Percentiles rank a stretch among this genome's conserved stretches.
Evolutionary conservation across 2,888 invertebrate species (phyloP).

Genomic region (Acrobasis consociella): DNA sequence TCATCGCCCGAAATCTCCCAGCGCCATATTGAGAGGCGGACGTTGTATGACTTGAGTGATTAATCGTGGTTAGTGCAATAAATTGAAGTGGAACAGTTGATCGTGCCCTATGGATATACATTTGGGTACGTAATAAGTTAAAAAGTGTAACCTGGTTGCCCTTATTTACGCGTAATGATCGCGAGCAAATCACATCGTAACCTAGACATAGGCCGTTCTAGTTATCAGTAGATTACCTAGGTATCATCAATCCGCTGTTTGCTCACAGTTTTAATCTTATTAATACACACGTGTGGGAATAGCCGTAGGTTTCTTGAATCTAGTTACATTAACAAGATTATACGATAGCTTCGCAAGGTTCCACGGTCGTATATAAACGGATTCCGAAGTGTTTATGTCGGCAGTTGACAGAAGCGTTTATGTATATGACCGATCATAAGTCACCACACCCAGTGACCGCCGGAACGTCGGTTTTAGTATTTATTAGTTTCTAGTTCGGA

Average conservation of each 20-base stretch:
- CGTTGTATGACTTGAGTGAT: slow-evolving; percentile 84
- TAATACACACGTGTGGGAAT: slow-evolving; percentile 85
- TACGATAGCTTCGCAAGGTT: slow-evolving; percentile 83
- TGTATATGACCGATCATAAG: slow-evolving; percentile 84
- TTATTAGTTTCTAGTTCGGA: slow-evolving; percentile 77
- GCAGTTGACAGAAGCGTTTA: slow-evolving; percentile 85
- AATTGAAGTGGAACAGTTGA: slow-evolving; percentile 80
- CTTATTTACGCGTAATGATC: slow-evolving; percentile 51
- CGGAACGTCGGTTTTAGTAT: slow-evolving; percentile 83
- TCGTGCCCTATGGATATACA: slow-evolving; percentile 84
- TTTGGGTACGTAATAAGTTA: slow-evolving; percentile 79
- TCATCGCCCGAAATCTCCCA: slow-evolving; percentile 83
- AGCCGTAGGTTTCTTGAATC: slow-evolving; percentile 89
- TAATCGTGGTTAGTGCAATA: slow-evolving; percentile 82
- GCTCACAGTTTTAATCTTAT: slow-evolving; percentile 86
- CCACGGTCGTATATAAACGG: slow-evolving; percentile 83
- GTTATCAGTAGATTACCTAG: slow-evolving; percentile 83
- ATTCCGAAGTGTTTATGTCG: slow-evolving; percentile 84
- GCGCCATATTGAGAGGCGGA: slow-evolving; percentile 91
- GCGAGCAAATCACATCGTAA: slow-evolving; percentile 75
- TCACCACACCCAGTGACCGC: slow-evolving; percentile 85
- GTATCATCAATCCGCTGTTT: slow-evolving; percentile 83
- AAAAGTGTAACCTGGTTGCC: slow-evolving; percentile 59
- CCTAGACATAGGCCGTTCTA: slow-evolving; percentile 86
- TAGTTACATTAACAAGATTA: slow-evolving; percentile 91